Conservation (phyloP, 2,888 invertebrate species). For the Amblyjoppa proteus region DNA sequence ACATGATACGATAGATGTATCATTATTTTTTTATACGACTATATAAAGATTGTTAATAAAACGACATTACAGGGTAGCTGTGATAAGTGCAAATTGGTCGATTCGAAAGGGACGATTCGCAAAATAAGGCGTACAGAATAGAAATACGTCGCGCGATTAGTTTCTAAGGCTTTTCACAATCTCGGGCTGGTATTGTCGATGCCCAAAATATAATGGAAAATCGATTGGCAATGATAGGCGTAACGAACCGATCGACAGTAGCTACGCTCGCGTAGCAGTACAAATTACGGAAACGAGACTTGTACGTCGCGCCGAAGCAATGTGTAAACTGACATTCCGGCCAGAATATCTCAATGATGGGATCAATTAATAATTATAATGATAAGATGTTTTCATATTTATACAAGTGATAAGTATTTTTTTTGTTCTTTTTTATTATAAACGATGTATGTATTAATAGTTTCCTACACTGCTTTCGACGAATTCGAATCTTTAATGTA, state of each 20-base stretch:
- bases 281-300: background rate
- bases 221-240: background rate
- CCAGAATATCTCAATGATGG: conserved; percentile 27
- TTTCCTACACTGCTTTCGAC: conserved; percentile 8
- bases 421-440: conserved; percentile 36
- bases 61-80: conserved; percentile 65
- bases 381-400: conserved; percentile 63
- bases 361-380: conserved; percentile 36
- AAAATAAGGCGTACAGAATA: background rate
- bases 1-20: background rate
- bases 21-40: conserved; percentile 37
- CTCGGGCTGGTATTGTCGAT: background rate
- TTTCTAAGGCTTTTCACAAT: background rate
- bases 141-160: background rate
- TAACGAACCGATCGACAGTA: background rate
- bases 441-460: conserved; percentile 63
- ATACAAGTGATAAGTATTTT: conserved; percentile 69
- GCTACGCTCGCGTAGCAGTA: background rate
- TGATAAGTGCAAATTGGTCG: conserved; percentile 52
- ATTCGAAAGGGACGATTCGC: background rate
- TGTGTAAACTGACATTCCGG: conserved; percentile 46
- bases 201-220: background rate
- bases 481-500: conserved; percentile 17
- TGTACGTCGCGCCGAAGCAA: background rate
- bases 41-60: conserved; percentile 68